Evolutionary conservation across 2,113 vertebrate genomes (phyloP).

Genomic region (Podiceps cristatus): DNA sequence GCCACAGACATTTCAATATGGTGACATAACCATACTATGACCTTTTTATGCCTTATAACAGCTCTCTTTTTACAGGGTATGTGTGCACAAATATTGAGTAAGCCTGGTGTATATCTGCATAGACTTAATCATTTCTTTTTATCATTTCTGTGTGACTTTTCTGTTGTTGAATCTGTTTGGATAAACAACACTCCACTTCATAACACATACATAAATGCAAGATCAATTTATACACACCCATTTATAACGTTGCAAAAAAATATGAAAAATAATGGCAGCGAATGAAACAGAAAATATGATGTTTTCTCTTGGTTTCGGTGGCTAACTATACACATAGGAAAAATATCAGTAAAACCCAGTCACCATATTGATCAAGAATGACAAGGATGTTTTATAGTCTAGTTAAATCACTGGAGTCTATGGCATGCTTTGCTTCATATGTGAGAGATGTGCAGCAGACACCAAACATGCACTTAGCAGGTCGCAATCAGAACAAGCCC

Average conservation of each 20-base stretch:
- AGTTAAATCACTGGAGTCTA: background rate
- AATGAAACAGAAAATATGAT: constrained; percentile 55
- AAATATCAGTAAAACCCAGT: constrained; percentile 5
- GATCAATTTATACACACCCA: background rate
- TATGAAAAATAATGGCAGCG: constrained; percentile 25
- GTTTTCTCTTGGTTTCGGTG: constrained; percentile 28
- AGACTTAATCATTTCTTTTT: background rate
- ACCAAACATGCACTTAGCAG: background rate
- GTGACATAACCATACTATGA: constrained; percentile 5
- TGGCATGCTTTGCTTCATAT: background rate
- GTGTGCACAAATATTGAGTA: background rate
- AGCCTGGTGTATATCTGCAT: background rate
- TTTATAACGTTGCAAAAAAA: constrained; percentile 36
- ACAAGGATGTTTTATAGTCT: background rate
- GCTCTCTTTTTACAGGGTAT: background rate
- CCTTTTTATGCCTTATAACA: background rate
- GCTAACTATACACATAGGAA: constrained; percentile 48
- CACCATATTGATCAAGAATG: constrained; percentile 10
- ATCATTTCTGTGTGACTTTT: background rate
- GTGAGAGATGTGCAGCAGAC: background rate
- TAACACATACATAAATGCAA: constrained; percentile 15
- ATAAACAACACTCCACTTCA: constrained; percentile 68
- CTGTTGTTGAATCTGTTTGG: constrained; percentile 44
- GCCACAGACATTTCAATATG: constrained; percentile 29
- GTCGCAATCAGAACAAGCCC: background rate